Percentiles rank a stretch among this genome's conserved stretches.
phyloP scores from a whole-genome alignment of 2,113 vertebrate genomes.

The Passerina amoena region DNA sequence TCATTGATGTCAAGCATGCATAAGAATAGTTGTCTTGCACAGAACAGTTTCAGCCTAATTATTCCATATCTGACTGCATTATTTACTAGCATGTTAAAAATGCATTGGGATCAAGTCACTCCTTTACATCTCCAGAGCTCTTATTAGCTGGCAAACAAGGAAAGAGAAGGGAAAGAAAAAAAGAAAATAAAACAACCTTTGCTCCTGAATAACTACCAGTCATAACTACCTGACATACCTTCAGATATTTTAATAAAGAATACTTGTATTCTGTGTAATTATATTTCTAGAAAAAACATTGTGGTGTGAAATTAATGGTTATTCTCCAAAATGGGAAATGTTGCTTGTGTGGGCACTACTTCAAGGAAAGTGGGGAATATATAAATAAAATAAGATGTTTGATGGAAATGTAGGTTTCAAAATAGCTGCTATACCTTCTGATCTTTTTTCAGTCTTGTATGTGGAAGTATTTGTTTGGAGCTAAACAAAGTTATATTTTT shows the following conservation, averaged over 20 bases:
- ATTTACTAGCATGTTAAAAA: background rate
- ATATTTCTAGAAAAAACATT: slow-evolving; percentile 53
- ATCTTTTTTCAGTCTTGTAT: slow-evolving; percentile 53
- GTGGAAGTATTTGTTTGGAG: slow-evolving; percentile 55
- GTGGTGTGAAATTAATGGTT: slow-evolving; percentile 60
- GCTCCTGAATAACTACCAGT: slow-evolving; percentile 6
- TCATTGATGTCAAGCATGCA: background rate
- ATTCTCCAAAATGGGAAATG: slow-evolving; percentile 48
- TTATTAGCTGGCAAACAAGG: background rate
- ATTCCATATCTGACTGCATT: background rate
- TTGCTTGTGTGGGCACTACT: slow-evolving; percentile 53
- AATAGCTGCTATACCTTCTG: slow-evolving; percentile 57
- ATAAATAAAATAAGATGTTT: slow-evolving; percentile 53
- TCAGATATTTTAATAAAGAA: slow-evolving; percentile 61
- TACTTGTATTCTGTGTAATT: slow-evolving; percentile 49
- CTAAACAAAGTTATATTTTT: slow-evolving; percentile 47
- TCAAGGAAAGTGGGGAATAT: slow-evolving; percentile 42
- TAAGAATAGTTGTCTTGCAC: background rate
- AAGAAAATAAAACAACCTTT: background rate
- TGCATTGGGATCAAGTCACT: background rate
- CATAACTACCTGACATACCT: slow-evolving; percentile 7
- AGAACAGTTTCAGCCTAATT: background rate
- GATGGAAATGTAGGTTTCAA: slow-evolving; percentile 57
- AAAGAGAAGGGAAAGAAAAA: background rate
- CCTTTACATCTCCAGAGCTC: background rate